phyloP scores from a whole-genome alignment of 1,140 invertebrate genomes.

The Helicoverpa armigera region DNA sequence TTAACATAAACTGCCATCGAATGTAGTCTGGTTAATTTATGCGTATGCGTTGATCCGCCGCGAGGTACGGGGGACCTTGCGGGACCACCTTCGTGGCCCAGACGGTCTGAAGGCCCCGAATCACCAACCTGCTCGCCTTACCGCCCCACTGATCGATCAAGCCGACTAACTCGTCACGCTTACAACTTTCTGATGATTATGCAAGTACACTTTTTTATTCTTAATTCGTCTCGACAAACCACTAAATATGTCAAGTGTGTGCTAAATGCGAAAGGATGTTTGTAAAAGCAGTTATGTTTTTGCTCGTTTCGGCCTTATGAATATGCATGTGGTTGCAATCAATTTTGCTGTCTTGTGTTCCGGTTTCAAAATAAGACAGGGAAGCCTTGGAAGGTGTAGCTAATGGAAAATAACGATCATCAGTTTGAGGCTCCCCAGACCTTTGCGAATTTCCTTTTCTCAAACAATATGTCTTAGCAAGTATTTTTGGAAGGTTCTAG shows the following conservation, averaged over 20 bases:
- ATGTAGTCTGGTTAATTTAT: conserved; percentile 45
- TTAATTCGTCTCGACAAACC: conserved; percentile 42
- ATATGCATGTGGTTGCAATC: conserved; percentile 31
- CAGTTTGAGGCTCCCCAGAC: too few species aligned
- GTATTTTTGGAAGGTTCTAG: too few species aligned
- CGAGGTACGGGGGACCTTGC: conserved; percentile 48
- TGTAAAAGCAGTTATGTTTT: conserved; percentile 30
- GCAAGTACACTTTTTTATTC: not conserved
- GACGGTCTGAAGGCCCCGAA: conserved; percentile 15
- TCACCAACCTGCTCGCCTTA: conserved; percentile 52
- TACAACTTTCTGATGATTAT: conserved; percentile 36
- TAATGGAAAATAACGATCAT: not conserved
- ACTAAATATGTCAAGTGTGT: not conserved
- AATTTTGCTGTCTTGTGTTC: conserved; percentile 3
- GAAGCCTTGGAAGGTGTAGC: not conserved
- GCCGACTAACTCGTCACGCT: conserved; percentile 28
- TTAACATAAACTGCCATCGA: conserved; percentile 13
- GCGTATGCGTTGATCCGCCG: conserved; percentile 38
- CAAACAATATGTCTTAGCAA: too few species aligned
- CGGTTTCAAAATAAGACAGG: conserved; percentile 10
- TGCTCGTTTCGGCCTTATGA: conserved; percentile 21
- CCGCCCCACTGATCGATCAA: conserved; percentile 2
- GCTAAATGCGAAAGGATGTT: conserved; percentile 17
- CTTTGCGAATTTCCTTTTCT: too few species aligned
- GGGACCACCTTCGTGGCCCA: conserved; percentile 46